phyloP scores from a whole-genome alignment of 2,888 invertebrate species.

The Vandiemenella viatica region DNA sequence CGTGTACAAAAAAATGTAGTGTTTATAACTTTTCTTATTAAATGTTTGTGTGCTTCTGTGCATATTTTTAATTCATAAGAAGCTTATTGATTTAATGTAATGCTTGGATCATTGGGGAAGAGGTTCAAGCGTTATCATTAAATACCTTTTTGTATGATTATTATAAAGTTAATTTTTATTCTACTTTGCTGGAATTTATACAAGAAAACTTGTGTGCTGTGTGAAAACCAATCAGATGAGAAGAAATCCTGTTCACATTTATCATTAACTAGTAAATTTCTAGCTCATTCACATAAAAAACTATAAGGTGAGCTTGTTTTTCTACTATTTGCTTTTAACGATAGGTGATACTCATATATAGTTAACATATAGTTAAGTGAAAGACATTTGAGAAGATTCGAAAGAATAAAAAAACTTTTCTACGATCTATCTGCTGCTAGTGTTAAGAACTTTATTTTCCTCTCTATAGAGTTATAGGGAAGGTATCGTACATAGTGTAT shows the following conservation, averaged over 20 bases:
- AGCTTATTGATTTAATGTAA: slow-evolving; percentile 1
- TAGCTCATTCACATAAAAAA: slow-evolving; percentile 1
- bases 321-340: slow-evolving; percentile 4
- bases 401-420: slow-evolving; percentile 6
- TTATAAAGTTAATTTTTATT: too few species aligned
- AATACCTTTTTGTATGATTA: too few species aligned
- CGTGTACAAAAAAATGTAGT: too few species aligned
- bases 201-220: too few species aligned
- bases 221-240: too few species aligned
- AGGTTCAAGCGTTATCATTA: slow-evolving; percentile 12
- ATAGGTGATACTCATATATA: too few species aligned
- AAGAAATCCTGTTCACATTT: not conserved
- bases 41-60: too few species aligned
- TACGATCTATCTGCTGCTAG: slow-evolving; percentile 9
- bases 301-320: slow-evolving; percentile 5
- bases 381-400: not conserved
- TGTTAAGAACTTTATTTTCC: slow-evolving; percentile 1
- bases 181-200: too few species aligned
- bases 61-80: too few species aligned
- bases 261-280: not conserved
- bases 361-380: slow-evolving; percentile 2
- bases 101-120: slow-evolving; percentile 15
- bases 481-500: too few species aligned
- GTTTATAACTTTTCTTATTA: too few species aligned
- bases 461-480: slow-evolving; percentile 3